Evolutionary conservation across 2,888 invertebrate species (phyloP).

Genomic region (Acronicta leporina): DNA sequence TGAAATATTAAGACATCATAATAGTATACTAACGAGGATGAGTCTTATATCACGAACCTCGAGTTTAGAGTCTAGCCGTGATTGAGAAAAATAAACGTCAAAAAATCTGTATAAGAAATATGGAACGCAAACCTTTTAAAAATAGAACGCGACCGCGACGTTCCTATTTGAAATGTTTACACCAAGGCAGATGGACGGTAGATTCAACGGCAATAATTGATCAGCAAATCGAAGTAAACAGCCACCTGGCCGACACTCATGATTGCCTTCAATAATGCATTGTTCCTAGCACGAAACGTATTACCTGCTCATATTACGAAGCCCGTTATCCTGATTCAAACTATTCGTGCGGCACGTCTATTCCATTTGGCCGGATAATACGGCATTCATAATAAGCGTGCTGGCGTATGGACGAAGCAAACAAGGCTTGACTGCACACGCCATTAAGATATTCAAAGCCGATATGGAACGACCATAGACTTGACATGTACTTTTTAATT

Average conservation of each 20-base stretch:
- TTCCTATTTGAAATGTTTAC: slow-evolving; percentile 46
- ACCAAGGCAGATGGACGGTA: slow-evolving; percentile 53
- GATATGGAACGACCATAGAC: slow-evolving; percentile 69
- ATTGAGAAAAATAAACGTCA: slow-evolving; percentile 11
- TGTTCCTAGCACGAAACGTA: slow-evolving; percentile 75
- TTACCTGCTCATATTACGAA: slow-evolving; percentile 59
- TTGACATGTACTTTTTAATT: slow-evolving; percentile 72
- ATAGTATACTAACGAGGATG: slow-evolving; percentile 35
- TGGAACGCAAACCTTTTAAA: slow-evolving; percentile 33
- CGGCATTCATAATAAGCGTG: slow-evolving; percentile 70
- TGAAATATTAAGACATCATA: slow-evolving; percentile 58
- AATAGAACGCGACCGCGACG: slow-evolving; percentile 34
- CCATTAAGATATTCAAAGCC: slow-evolving; percentile 78
- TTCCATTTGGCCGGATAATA: slow-evolving; percentile 59
- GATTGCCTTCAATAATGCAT: slow-evolving; percentile 84
- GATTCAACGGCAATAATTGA: slow-evolving; percentile 76
- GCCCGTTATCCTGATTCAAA: slow-evolving; percentile 40
- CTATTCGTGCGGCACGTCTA: slow-evolving; percentile 43
- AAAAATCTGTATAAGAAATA: slow-evolving; percentile 15
- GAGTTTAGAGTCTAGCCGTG: slow-evolving; percentile 5
- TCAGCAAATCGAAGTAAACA: slow-evolving; percentile 80
- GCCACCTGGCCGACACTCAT: slow-evolving; percentile 76
- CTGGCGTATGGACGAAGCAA: slow-evolving; percentile 69
- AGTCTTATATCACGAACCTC: slow-evolving; percentile 23
- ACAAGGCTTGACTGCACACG: slow-evolving; percentile 78